Evolutionary conservation across 1,140 invertebrate genomes (phyloP), one percentile per base, ranked within the genome.

Genomic region (Apis laboriosa): DNA sequence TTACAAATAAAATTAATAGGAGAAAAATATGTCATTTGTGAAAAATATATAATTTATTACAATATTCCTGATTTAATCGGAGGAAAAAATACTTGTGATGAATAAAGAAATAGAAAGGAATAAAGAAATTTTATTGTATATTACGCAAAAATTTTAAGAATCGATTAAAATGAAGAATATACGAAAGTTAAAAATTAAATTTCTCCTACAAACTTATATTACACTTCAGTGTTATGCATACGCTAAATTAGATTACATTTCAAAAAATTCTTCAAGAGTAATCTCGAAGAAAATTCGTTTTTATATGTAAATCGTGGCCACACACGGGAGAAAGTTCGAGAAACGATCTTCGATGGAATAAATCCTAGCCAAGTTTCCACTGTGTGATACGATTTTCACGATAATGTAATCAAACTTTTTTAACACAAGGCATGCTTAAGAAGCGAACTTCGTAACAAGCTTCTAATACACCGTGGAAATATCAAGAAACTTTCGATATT

Each of bases 341-440:
- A 1, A 2, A 15, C 15, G 49, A 63, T 55, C 71, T 66, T 64
- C 49, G 21, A 74, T 73, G n/a, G 15, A 74, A 74, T 74, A 74
- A 74, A 73, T 55, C 68, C 49, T 4, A 11, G 8, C 19, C 1
- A 1, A 55, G 28, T 9, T 58, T 21, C 66, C 21, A 43, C 70
- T 9, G 51, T 13, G 51, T 66, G 55, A 24, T 64, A 64, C 78
- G 60, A 74, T 80, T 80, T 64, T 13, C 28, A 43, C 34, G 17
- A n/a, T 74, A 56, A 80, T 28, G 53, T 28, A 74, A 74, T 80
- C 71, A 80, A 80, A 80, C 60, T 74, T 80, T 72, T 74, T 80
- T 56, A 80, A 80, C 60, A 24, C 19, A 15, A 15, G 15, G 15
- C 13, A 28, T 49, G 12, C 71, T 56, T 28, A 64, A 64, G 28